Percentiles rank a stretch among this genome's conserved stretches.
Evolutionary conservation across 2,888 invertebrate genomes (phyloP).

Genomic region (Balanococcus diminutus): DNA sequence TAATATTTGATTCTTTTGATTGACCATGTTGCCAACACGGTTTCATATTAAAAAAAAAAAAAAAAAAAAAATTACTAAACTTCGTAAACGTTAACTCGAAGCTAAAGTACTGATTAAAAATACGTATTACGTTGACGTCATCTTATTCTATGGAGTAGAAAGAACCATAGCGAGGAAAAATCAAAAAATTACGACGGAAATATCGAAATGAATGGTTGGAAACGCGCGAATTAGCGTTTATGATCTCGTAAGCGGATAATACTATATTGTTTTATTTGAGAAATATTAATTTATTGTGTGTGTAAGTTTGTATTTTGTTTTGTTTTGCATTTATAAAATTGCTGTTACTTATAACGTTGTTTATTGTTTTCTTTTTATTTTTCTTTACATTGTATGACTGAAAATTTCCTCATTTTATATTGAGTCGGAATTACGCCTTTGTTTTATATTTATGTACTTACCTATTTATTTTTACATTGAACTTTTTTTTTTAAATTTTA

Average conservation of each 20-base stretch:
- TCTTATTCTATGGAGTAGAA: background rate
- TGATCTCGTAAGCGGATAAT: conserved; percentile 33
- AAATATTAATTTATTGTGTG: conserved; percentile 10
- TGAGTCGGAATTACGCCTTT: background rate
- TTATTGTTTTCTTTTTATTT: background rate
- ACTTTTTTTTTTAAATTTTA: background rate
- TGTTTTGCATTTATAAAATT: conserved; percentile 37
- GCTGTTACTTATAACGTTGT: conserved; percentile 30
- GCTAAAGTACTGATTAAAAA: background rate
- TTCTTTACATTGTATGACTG: background rate
- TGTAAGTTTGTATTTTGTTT: background rate
- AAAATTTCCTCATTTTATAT: conserved; percentile 16
- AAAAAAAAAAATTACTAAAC: too few relatives aligned
- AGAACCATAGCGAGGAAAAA: background rate
- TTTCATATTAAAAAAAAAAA: background rate
- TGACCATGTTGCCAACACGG: background rate
- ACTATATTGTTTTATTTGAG: background rate
- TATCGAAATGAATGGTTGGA: background rate
- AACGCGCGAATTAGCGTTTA: conserved; percentile 34
- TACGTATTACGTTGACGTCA: background rate
- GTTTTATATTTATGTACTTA: background rate
- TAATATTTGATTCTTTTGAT: background rate
- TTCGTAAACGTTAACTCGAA: conserved; percentile 32
- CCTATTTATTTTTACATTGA: background rate
- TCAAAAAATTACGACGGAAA: background rate